Percentiles rank a stretch among this genome's conserved stretches.
phyloP scores from a whole-genome alignment of 2,797 vertebrate genomes.

The Silurus aristotelis region DNA sequence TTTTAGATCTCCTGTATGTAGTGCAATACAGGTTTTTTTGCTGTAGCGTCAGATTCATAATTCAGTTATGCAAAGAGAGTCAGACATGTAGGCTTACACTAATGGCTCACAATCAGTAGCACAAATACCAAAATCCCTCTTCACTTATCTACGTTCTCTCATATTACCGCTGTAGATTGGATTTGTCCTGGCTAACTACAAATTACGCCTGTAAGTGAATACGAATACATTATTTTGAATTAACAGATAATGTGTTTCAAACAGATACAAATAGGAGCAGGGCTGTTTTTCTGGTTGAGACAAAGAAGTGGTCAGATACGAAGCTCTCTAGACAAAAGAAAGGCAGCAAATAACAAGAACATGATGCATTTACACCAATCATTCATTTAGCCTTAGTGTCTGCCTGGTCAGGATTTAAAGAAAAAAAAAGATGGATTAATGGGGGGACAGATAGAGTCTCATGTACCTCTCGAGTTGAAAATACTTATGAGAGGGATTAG shows the following conservation, averaged over 20 bases:
- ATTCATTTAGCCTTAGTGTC: background rate
- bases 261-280: background rate
- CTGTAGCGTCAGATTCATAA: background rate
- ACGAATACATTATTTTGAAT: background rate
- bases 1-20: background rate
- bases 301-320: background rate
- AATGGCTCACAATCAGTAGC: constrained; percentile 18
- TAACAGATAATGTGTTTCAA: background rate
- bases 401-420: background rate
- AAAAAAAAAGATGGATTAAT: too few species aligned
- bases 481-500: background rate
- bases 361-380: background rate
- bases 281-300: background rate
- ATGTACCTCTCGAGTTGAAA: background rate
- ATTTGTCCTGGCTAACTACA: background rate
- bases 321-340: background rate
- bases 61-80: constrained; percentile 13
- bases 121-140: constrained; percentile 4
- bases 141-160: background rate
- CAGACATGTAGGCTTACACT: background rate
- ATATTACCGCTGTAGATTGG: background rate
- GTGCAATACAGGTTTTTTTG: background rate
- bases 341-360: background rate
- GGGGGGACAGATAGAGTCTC: too few species aligned
- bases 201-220: background rate